Conservation (phyloP, 2,888 invertebrate species). For the Caenorhabditis sp. region DNA sequence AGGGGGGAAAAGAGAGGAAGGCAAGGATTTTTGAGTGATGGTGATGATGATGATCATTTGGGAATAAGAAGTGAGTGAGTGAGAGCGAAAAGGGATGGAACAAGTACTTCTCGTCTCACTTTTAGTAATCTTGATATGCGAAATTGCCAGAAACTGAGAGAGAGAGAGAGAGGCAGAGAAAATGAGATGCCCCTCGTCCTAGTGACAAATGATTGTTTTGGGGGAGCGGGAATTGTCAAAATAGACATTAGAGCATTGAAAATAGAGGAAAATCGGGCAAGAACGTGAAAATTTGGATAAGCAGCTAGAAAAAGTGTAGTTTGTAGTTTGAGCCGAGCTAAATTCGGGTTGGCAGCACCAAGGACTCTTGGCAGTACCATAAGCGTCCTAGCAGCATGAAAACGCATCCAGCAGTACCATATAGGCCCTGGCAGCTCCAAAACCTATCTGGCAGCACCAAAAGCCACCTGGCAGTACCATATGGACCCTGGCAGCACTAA, state of each 20-base stretch:
- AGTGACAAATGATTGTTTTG: constrained; percentile 25
- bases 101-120: not conserved
- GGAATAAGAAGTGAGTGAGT: constrained; percentile 22
- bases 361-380: too few species aligned
- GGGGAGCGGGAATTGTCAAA: not conserved
- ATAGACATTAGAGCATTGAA: too few species aligned
- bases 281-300: not conserved
- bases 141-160: not conserved
- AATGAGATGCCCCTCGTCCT: too few species aligned
- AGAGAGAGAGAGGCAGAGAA: not conserved
- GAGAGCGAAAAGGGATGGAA: not conserved
- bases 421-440: too few species aligned
- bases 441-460: too few species aligned
- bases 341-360: too few species aligned
- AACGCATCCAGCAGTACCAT: too few species aligned
- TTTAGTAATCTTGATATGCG: constrained; percentile 9
- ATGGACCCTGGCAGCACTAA: too few species aligned
- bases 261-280: not conserved
- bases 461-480: too few species aligned
- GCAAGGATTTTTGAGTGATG: constrained; percentile 24
- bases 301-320: too few species aligned
- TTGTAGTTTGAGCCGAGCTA: too few species aligned
- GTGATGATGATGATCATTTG: constrained; percentile 35
- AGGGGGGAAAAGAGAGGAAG: constrained; percentile 16
- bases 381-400: too few species aligned